These are phyloP conservation scores for Philypnodon macrostomus DNA, from an alignment of 2,797 vertebrate species.

Conservation along the genomic window DNA sequence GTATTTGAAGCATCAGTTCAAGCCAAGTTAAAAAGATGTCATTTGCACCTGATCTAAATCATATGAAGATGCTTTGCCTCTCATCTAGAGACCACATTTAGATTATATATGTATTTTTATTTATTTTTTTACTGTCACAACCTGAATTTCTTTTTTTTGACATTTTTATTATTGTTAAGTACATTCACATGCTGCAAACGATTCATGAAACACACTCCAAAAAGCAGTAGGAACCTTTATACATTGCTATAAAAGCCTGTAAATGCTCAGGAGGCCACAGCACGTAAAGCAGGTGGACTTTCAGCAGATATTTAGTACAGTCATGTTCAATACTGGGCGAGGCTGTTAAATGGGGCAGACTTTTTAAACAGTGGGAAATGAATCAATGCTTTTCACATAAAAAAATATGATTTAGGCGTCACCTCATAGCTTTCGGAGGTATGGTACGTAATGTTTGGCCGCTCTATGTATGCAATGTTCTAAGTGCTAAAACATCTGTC, in stretches of 20 bases:
- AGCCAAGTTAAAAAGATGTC: too few relatives aligned
- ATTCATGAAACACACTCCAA: neutral
- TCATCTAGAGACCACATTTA: too few relatives aligned
- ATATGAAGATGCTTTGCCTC: too few relatives aligned
- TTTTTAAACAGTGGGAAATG: conserved; percentile 61
- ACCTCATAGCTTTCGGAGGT: conserved; percentile 53
- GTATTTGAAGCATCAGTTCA: too few relatives aligned
- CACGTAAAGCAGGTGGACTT: conserved; percentile 38
- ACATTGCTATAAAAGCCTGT: conserved; percentile 38
- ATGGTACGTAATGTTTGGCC: conserved; percentile 36
- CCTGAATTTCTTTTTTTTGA: too few relatives aligned
- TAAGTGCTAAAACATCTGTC: conserved; percentile 70
- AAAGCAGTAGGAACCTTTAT: conserved; percentile 6
- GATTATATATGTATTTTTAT: too few relatives aligned
- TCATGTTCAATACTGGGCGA: conserved; percentile 51
- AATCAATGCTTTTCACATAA: conserved; percentile 66
- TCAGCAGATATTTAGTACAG: conserved; percentile 42
- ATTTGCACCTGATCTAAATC: too few relatives aligned
- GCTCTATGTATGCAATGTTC: conserved; percentile 15
- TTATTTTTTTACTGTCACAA: too few relatives aligned
- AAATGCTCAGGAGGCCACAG: conserved; percentile 24
- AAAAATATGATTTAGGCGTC: conserved; percentile 65
- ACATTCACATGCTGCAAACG: conserved; percentile 4
- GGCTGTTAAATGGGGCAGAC: conserved; percentile 49
- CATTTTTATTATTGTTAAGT: conserved; percentile 1